Conservation (phyloP, 2,888 invertebrate genomes). For the Syritta pipiens region DNA sequence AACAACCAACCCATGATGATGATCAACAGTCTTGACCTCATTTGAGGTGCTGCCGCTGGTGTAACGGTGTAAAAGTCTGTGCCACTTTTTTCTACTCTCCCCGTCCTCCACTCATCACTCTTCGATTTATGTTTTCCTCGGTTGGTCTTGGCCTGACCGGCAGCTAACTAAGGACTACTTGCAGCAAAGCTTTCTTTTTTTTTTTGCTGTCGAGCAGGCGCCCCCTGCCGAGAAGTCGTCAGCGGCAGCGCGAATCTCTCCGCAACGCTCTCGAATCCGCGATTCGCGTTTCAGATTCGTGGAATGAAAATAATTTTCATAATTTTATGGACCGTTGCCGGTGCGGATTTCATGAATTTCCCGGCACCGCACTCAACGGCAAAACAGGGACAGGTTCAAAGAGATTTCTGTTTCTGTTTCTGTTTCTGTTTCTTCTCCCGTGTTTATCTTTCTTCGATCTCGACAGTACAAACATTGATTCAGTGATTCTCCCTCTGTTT, state of each 20-base stretch:
- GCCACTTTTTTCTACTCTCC: slow-evolving; percentile 24
- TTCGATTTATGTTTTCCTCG: slow-evolving; percentile 28
- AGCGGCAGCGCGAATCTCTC: too few species aligned
- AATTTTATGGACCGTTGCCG: slow-evolving; percentile 18
- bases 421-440: too few species aligned
- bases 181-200: too few species aligned
- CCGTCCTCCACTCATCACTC: too few species aligned
- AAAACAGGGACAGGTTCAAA: background rate
- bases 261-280: slow-evolving; percentile 4
- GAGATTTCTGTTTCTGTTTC: too few species aligned
- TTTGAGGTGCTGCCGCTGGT: slow-evolving; percentile 12
- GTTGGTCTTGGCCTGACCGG: too few species aligned
- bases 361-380: too few species aligned
- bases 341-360: too few species aligned
- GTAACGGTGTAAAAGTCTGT: slow-evolving; percentile 34
- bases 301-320: slow-evolving; percentile 25
- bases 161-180: too few species aligned
- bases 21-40: slow-evolving; percentile 54
- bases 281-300: too few species aligned
- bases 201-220: too few species aligned
- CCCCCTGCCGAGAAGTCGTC: background rate
- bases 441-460: slow-evolving; percentile 30
- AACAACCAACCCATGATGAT: slow-evolving; percentile 12
- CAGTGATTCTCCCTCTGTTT: background rate
- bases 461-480: slow-evolving; percentile 33